Evolutionary conservation across 1,140 invertebrate genomes (phyloP).

Genomic region (Bilobella aurantiaca): DNA sequence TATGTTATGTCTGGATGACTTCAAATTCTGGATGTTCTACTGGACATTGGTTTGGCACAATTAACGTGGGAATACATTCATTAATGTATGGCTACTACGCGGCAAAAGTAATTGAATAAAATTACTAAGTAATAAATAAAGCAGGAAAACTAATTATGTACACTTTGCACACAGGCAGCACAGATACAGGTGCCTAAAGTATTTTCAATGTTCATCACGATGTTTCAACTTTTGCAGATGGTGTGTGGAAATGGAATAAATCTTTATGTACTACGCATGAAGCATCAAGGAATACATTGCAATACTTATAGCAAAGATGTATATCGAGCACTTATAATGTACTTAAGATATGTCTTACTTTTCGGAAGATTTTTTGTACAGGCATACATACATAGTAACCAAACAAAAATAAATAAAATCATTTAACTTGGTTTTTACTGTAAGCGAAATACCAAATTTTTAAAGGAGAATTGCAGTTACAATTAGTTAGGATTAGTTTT

Average conservation of each 20-base stretch:
- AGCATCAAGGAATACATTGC: neutral
- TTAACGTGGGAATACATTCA: neutral
- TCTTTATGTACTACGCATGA: neutral
- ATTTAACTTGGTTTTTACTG: neutral
- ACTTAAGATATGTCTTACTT: constrained; percentile 81
- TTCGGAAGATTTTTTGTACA: constrained; percentile 84
- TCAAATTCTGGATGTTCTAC: neutral
- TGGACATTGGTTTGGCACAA: neutral
- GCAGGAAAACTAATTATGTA: neutral
- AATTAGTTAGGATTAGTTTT: no score
- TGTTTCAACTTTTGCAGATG: constrained; percentile 17
- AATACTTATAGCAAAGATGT: constrained; percentile 57
- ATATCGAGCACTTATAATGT: constrained; percentile 82
- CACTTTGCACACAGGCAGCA: neutral
- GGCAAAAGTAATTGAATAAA: no score
- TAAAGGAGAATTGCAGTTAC: no score
- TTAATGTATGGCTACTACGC: no score
- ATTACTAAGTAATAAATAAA: neutral
- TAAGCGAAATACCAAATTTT: no score
- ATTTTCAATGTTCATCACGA: constrained; percentile 12
- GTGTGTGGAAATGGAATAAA: constrained; percentile 8
- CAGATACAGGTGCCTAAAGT: constrained; percentile 4
- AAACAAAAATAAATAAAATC: neutral
- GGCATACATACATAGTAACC: constrained; percentile 51
- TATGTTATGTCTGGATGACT: neutral